Base-by-base conservation (phyloP, 2,888 invertebrate genomes). In the Petrophora chlorosata region DNA sequence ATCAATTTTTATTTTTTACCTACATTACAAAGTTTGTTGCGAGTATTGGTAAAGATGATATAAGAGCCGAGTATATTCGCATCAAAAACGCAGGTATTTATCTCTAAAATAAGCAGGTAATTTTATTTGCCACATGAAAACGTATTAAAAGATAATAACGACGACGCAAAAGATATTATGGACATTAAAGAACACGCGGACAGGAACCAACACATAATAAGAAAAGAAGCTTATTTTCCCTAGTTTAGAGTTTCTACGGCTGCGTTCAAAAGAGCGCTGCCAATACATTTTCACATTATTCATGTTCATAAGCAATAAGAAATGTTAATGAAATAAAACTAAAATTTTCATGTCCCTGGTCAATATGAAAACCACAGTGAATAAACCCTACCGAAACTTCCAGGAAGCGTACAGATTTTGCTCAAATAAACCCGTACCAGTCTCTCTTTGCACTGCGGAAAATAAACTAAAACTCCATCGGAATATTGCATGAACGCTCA, bases 271-370 rank as follows among this genome's bases (percentile, higher is more conserved):
- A 42, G 28, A 41, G 42, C 28, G 45, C 8, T 26, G 34, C 33
- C 46, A 46, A 52, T 46, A 52, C 17, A 42, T 46, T 38, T 42
- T 41, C 42, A n/a, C 34, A 36, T 43, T 42, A 38, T 33, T 33
- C 33, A 33, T 46, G 45, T 49, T 45, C 23, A 46, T 41, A 34
- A 30, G 36, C 25, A 16, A 45, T 33, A 15, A 15, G 19, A 39
- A 25, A 25, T 25, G 16, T 36, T 49, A 13, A 30, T 38, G 39
- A 43, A 36, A 46, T 53, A 47, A 49, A 49, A 43, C 30, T 36
- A 28, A 54, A 52, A 49, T 44, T 47, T 49, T 40, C 34, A 22
- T n/a, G 15, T 9, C 28, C 29, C 33, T 47, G 14, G 32, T 45
- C 48, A 41, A 51, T 41, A 49, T 43, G 13, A 29, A 34, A 46